Conservation (phyloP, 2,113 vertebrate genomes). For the Galemys pyrenaicus region DNA sequence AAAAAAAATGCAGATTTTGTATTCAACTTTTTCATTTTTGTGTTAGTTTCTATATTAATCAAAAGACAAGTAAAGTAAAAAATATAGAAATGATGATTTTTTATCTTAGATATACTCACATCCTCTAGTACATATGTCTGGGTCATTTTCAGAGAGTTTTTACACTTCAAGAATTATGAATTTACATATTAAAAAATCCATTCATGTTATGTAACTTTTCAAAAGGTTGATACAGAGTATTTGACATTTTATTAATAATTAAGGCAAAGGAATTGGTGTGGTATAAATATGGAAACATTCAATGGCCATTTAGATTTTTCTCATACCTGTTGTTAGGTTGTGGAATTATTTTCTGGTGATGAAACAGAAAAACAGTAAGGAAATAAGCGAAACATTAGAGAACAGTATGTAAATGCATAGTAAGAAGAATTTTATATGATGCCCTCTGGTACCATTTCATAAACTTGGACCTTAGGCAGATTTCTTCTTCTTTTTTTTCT, state of each 20-base stretch:
- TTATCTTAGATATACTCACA: background rate
- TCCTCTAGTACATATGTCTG: background rate
- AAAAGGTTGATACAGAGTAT: background rate
- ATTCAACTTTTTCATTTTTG: constrained; percentile 1
- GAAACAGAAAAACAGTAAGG: constrained; percentile 27
- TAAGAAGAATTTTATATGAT: background rate
- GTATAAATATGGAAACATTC: background rate
- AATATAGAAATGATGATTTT: background rate
- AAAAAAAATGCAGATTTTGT: constrained; percentile 13
- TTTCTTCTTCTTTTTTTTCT: no score
- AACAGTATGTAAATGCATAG: background rate
- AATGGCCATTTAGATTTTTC: background rate
- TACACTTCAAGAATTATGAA: background rate
- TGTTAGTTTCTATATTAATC: background rate
- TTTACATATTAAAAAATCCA: background rate
- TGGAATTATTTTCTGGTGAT: background rate
- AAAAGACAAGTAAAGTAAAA: background rate
- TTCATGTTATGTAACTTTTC: background rate
- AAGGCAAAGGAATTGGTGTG: constrained; percentile 19
- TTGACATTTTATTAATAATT: background rate
- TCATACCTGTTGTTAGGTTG: background rate
- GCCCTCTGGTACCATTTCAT: background rate
- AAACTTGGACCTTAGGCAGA: background rate
- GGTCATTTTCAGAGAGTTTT: background rate
- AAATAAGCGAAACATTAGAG: background rate